A percentile compares a stretch with the other conserved stretches of the same genome.
Evolutionary conservation across 2,113 vertebrate species (phyloP).

Genomic region (Percopsis transmontana): DNA sequence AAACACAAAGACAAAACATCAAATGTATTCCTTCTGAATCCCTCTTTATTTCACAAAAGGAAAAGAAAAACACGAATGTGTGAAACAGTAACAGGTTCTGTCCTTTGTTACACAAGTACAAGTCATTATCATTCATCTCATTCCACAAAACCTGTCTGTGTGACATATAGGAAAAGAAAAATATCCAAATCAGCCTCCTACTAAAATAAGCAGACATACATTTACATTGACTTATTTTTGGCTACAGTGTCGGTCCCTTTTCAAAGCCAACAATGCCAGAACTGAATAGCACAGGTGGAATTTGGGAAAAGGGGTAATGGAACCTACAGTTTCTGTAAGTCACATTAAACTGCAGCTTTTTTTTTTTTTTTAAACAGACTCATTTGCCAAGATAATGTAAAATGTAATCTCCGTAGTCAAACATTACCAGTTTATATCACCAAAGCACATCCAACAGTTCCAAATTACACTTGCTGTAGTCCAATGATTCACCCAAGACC

Average conservation of each 20-base stretch:
- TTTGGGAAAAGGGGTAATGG: neutral
- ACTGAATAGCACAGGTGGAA: neutral
- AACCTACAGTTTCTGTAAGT: neutral
- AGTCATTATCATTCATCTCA: neutral
- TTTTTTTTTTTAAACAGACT: too few species aligned
- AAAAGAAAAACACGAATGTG: conserved; percentile 19
- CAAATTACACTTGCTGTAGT: conserved; percentile 11
- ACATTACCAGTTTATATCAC: conserved; percentile 1
- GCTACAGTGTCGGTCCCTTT: neutral
- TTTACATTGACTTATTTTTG: neutral
- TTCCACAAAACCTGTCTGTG: conserved; percentile 8
- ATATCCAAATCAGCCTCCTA: neutral
- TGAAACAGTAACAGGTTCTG: conserved; percentile 43
- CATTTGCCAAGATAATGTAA: too few species aligned
- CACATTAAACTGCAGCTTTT: conserved; percentile 19
- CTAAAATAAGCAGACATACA: conserved; percentile 8
- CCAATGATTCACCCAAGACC: neutral
- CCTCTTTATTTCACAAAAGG: conserved; percentile 58
- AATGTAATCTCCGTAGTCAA: too few species aligned
- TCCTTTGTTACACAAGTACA: conserved; percentile 3
- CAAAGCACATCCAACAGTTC: neutral
- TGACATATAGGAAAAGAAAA: neutral
- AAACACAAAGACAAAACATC: neutral
- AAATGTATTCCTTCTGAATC: conserved; percentile 17
- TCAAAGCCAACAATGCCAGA: neutral